These are phyloP conservation scores for Percopsis transmontana DNA, from an alignment of 2,113 vertebrate species.

Conservation along the genomic window DNA sequence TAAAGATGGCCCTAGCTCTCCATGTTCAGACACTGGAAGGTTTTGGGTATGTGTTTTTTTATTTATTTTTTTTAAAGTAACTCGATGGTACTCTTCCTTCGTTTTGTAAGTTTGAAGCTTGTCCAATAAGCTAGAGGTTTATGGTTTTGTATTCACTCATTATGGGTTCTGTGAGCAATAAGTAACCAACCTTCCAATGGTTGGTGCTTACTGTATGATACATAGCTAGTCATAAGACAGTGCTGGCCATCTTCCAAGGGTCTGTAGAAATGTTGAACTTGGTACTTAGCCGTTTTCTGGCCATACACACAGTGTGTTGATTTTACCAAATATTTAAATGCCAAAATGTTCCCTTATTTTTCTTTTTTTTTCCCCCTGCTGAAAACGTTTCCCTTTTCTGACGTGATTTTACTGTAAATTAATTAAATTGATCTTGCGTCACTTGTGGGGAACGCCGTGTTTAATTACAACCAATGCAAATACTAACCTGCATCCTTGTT, in stretches of 20 bases:
- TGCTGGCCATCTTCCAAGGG: conserved; percentile 45
- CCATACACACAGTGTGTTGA: conserved; percentile 22
- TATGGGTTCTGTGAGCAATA: conserved; percentile 7
- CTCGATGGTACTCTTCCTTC: not conserved
- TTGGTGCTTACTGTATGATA: not conserved
- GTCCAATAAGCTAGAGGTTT: conserved; percentile 50
- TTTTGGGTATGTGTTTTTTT: not conserved
- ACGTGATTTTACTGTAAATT: conserved; percentile 54
- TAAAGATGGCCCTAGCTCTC: conserved; percentile 12
- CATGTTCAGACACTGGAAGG: conserved; percentile 34
- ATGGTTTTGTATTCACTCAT: conserved; percentile 5
- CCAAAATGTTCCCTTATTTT: conserved; percentile 63
- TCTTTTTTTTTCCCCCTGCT: conserved; percentile 1
- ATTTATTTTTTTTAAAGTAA: conserved; percentile 12
- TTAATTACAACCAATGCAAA: conserved; percentile 56
- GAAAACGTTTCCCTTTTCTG: conserved; percentile 15
- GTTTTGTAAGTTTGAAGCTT: not conserved
- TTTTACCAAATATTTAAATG: conserved; percentile 82
- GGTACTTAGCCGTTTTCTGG: conserved; percentile 66
- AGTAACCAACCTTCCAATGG: conserved; percentile 22
- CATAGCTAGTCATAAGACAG: conserved; percentile 17
- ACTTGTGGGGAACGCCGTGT: conserved; percentile 3
- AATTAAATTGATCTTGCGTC: conserved; percentile 7
- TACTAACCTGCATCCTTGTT: conserved; percentile 55
- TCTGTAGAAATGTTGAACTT: conserved; percentile 53